Conservation (phyloP, 2,797 vertebrate genomes). For the Artibeus jamaicensis region DNA sequence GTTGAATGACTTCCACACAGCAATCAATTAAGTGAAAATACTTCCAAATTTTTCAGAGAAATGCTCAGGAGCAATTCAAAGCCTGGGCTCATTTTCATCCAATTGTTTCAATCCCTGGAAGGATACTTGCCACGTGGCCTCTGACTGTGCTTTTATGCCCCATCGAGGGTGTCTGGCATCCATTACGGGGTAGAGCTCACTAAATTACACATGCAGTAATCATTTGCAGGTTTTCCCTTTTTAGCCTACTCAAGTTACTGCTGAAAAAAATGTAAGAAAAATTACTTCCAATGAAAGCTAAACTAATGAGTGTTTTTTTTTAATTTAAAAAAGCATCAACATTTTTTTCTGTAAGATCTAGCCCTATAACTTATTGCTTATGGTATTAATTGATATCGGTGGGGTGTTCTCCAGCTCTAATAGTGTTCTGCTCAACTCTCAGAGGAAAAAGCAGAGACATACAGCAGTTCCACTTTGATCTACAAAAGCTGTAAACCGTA, state of each 20-base stretch:
- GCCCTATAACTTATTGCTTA: background rate
- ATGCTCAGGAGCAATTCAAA: background rate
- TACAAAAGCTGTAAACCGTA: background rate
- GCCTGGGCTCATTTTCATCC: background rate
- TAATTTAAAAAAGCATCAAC: slow-evolving; percentile 14
- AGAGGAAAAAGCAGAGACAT: background rate
- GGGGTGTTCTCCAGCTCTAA: background rate
- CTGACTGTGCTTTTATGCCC: background rate
- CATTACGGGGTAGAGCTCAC: slow-evolving; percentile 8
- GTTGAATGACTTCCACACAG: background rate
- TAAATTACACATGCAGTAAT: slow-evolving; percentile 34
- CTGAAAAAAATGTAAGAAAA: slow-evolving; percentile 9
- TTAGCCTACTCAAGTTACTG: slow-evolving; percentile 28
- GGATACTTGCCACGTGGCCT: background rate
- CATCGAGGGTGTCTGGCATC: background rate
- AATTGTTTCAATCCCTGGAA: background rate
- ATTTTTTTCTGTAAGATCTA: background rate
- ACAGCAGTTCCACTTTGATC: background rate
- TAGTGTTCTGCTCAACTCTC: background rate
- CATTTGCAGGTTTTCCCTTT: background rate
- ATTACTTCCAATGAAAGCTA: background rate
- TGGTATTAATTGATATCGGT: background rate
- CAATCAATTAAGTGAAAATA: background rate
- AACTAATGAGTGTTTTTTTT: background rate
- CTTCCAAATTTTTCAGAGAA: background rate